Evolutionary conservation across 92 coral and sea anemone species (phyloP), one percentile per base, ranked within the genome.

Genomic region (Zoanthus sansibaricus): DNA sequence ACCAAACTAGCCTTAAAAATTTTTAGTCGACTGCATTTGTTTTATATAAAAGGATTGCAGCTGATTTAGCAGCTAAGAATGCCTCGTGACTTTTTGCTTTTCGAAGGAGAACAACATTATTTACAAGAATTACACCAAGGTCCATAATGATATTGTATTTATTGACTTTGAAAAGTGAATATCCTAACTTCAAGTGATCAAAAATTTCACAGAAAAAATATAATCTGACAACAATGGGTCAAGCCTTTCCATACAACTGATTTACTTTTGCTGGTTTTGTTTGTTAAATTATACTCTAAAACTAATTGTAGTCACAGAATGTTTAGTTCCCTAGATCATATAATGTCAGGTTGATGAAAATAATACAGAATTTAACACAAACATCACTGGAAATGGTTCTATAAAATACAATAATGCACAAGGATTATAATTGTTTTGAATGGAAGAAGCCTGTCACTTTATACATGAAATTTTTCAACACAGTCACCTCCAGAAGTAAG

Each of bases 111-210:
- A 37, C 42, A 37, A 37, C 42, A 37, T 37, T 37, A 49, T 49
- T 49, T 49, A 49, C 8, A 59, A 72, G 37, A 76, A 75, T 33
- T 32, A 54, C 71, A 47, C 88, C 42, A 33, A 33, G 56, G 56
- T 68, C 72, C 72, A 51, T 76, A 51, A 68, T 16, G 10, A 72
- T 69, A 86, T 67, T 75, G 62, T 74, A 20, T 86, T 86, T 86
- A 78, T 75, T 51, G 83, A 62, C 88, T 75, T 68, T 86, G 88
- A 76, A 86, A 10, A 71, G 69, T 83, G 55, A 87, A 58, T 67
- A 77, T 44, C 73, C 86, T 78, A 54, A 85, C 79, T 55, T 71
- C 45, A 55, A 72, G 79, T 33, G 79, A 75, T 75, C 87, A 71
- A 71, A 83, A 54, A 71, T 54, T 83, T 30, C 15, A 46, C 55